These are phyloP conservation scores for Calameuta idolon DNA, from an alignment of 2,888 invertebrate genomes.

Conservation along the genomic window DNA sequence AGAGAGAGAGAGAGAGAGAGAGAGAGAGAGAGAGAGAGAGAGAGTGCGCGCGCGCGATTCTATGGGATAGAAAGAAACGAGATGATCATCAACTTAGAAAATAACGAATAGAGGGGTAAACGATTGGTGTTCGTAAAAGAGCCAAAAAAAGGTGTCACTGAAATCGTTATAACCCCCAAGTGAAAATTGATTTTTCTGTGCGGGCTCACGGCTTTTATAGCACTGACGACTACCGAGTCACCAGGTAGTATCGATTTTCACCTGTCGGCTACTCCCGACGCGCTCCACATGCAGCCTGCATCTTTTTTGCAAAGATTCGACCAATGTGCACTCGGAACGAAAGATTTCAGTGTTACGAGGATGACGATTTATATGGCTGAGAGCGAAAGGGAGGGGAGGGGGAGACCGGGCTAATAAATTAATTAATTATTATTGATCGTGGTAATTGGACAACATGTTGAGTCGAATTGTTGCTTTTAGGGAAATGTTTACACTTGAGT, in stretches of 20 bases:
- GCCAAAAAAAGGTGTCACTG: not conserved
- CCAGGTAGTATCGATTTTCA: constrained; percentile 59
- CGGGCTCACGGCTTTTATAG: constrained; percentile 24
- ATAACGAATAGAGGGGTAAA: not conserved
- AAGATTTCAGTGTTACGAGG: not conserved
- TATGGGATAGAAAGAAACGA: not conserved
- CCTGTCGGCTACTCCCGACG: constrained; percentile 39
- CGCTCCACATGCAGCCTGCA: constrained; percentile 21
- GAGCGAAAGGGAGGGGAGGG: constrained; percentile 26
- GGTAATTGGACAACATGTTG: not conserved
- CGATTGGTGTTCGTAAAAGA: not conserved
- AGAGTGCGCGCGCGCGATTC: not conserved
- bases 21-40: constrained; percentile 9
- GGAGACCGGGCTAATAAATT: constrained; percentile 14
- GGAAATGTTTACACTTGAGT: constrained; percentile 95
- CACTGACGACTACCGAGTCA: not conserved
- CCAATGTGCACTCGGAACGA: not conserved
- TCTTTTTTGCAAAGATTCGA: not conserved
- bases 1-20: constrained; percentile 1
- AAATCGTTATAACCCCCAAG: not conserved
- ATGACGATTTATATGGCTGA: not conserved
- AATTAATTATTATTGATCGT: not conserved
- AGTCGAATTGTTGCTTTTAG: constrained; percentile 60
- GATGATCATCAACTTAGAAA: not conserved
- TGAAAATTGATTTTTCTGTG: constrained; percentile 59